These are phyloP conservation scores for Chanos chanos DNA, from an alignment of 2,797 vertebrate species.

Conservation along the genomic window DNA sequence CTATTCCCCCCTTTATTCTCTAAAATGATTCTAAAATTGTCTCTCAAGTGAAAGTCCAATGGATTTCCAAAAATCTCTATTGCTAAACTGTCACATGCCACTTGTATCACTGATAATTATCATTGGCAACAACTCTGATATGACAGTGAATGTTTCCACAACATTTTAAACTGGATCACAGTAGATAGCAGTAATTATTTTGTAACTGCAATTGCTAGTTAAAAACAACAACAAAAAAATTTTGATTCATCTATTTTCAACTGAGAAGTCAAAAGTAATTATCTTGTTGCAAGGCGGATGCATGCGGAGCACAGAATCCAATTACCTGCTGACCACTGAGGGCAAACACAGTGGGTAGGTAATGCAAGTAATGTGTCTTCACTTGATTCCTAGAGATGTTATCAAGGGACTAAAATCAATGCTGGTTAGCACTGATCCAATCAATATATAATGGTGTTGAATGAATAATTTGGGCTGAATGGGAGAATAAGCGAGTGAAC, in stretches of 20 bases:
- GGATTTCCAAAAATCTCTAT: too few relatives aligned
- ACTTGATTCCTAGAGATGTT: conserved; percentile 40
- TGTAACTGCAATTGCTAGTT: conserved; percentile 16
- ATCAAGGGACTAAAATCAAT: conserved; percentile 58
- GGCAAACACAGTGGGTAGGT: conserved; percentile 2
- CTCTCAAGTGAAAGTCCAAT: too few relatives aligned
- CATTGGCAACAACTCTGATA: conserved; percentile 2
- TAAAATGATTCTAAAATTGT: too few relatives aligned
- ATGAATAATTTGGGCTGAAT: conserved; percentile 39
- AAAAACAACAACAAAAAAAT: conserved; percentile 14
- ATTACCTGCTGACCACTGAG: conserved; percentile 35
- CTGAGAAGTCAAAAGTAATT: conserved; percentile 38
- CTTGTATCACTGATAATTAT: not conserved
- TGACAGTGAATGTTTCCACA: conserved; percentile 1
- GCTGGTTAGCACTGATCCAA: conserved; percentile 44
- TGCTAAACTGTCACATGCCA: too few relatives aligned
- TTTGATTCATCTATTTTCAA: conserved; percentile 33
- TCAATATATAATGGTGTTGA: conserved; percentile 44
- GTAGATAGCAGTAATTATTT: conserved; percentile 34
- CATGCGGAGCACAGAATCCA: conserved; percentile 22
- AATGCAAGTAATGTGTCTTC: conserved; percentile 1
- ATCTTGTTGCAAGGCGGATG: conserved; percentile 28
- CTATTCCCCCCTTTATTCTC: too few relatives aligned
- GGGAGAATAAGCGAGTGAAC: conserved; percentile 2
- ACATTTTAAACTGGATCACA: not conserved